Percentiles rank a stretch among this genome's conserved stretches.
phyloP scores from a whole-genome alignment of 37 sponge, comb jelly and placozoan genomes.

The Lycopodina hypogea region DNA sequence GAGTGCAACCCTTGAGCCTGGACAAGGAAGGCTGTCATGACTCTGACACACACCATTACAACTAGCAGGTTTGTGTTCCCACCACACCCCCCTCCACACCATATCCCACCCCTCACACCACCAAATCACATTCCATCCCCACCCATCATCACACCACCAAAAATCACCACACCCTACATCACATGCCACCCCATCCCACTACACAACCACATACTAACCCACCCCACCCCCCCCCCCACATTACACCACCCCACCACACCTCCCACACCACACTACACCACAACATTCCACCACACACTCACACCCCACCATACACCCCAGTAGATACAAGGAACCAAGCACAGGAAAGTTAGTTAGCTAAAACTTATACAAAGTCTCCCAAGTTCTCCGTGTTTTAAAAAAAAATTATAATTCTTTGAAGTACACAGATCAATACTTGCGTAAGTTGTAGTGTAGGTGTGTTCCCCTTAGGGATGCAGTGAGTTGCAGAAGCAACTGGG shows the following conservation, averaged over 20 bases:
- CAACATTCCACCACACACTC: no score
- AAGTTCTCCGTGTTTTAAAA: no score
- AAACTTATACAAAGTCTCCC: no score
- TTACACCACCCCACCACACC: neutral
- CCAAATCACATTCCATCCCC: neutral
- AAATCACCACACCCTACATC: neutral
- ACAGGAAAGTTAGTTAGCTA: no score
- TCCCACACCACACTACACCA: neutral
- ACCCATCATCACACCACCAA: no score
- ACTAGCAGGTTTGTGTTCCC: neutral
- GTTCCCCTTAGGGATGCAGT: no score
- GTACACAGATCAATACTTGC: no score
- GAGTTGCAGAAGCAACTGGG: no score
- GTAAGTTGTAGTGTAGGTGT: no score
- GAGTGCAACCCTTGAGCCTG: constrained; percentile 78
- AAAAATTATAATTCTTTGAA: no score
- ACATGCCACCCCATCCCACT: neutral
- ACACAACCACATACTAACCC: neutral
- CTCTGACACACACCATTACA: neutral
- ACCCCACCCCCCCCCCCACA: neutral
- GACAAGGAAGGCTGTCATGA: neutral
- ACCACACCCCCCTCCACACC: neutral
- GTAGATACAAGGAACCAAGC: no score
- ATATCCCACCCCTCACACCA: neutral
- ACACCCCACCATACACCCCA: no score